phyloP scores from a whole-genome alignment of 2,797 vertebrate species.

The Tinamus major region DNA sequence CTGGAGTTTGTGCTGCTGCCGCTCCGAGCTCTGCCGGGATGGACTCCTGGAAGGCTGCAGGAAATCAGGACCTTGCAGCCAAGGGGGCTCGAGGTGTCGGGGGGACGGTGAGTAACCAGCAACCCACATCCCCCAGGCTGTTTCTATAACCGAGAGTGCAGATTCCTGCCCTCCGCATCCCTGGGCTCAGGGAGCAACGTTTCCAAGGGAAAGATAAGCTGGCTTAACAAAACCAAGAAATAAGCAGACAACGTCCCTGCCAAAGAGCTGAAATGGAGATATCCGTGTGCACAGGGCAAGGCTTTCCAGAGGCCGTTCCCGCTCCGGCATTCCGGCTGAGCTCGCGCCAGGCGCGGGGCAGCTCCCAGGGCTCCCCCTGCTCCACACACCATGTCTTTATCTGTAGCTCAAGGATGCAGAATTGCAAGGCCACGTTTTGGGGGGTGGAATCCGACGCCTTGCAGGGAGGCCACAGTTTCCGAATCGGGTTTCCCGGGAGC shows the following conservation, averaged over 20 bases:
- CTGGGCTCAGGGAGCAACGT: background rate
- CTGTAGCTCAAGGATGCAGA: background rate
- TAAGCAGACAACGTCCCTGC: background rate
- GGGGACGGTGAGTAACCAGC: background rate
- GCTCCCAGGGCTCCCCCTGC: background rate
- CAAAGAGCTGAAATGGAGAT: background rate
- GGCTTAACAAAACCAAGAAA: background rate
- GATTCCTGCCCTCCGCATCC: background rate
- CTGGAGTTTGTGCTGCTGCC: background rate
- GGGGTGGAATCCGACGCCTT: background rate
- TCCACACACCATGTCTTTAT: fast-evolving
- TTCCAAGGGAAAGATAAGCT: background rate
- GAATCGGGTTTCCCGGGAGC: background rate
- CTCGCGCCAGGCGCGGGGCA: background rate
- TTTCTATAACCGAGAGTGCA: background rate
- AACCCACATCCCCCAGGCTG: background rate
- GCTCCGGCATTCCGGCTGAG: background rate
- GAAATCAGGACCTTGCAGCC: fast-evolving
- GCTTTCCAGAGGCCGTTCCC: background rate
- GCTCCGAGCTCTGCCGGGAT: background rate
- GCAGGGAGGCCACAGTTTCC: background rate
- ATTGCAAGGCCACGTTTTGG: background rate
- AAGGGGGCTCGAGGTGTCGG: background rate
- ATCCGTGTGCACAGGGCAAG: background rate
- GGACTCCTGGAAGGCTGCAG: background rate